Conservation (phyloP, 2,888 invertebrate genomes). For the Dynastes maya region DNA sequence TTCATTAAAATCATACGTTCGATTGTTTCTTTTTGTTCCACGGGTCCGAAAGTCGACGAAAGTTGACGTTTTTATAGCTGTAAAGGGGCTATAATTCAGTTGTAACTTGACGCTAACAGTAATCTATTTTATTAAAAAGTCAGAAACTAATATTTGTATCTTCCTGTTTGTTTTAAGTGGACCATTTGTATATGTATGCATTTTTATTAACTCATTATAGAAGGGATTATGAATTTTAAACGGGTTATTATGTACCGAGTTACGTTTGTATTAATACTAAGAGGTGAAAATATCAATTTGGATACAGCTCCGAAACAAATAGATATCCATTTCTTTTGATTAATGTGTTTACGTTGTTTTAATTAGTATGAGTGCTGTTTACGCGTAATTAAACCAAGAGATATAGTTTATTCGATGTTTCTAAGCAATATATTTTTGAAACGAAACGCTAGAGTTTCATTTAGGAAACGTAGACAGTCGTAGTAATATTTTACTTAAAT, state of each 20-base stretch:
- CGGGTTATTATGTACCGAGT: constrained; percentile 47
- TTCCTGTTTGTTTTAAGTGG: constrained; percentile 63
- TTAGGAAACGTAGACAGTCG: neutral
- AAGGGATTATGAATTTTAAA: constrained; percentile 50
- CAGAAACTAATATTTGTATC: constrained; percentile 64
- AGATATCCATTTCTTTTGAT: constrained; percentile 35
- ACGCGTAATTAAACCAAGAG: constrained; percentile 20
- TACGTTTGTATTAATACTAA: constrained; percentile 45
- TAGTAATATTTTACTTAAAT: too few species aligned
- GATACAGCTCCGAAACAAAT: constrained; percentile 30
- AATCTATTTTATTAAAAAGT: constrained; percentile 63
- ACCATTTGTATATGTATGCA: constrained; percentile 62
- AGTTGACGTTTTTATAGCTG: constrained; percentile 55
- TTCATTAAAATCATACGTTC: constrained; percentile 46
- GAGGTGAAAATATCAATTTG: constrained; percentile 47
- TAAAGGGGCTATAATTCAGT: constrained; percentile 59
- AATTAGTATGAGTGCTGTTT: constrained; percentile 40
- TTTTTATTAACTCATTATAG: constrained; percentile 65
- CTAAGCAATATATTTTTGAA: neutral
- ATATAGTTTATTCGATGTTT: constrained; percentile 33
- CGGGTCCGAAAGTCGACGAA: constrained; percentile 17
- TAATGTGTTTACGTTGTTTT: constrained; percentile 47
- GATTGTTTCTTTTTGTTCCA: constrained; percentile 36
- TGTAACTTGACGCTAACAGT: constrained; percentile 60
- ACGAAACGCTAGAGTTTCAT: neutral